These are phyloP conservation scores for Tiliacea citrago DNA, from an alignment of 2,888 invertebrate genomes.

Conservation along the genomic window DNA sequence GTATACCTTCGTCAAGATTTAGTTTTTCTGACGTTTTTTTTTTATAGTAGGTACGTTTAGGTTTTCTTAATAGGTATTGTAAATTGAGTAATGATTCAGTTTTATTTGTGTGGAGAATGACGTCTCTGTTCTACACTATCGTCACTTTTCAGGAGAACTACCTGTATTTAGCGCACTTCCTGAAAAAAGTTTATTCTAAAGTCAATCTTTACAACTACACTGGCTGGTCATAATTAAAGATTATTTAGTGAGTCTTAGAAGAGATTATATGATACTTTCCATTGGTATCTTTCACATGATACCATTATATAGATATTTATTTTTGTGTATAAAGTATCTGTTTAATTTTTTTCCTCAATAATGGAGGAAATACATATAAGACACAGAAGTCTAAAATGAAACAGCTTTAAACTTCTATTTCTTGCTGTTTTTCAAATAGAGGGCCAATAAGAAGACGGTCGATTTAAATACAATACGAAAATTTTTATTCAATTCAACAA, in stretches of 20 bases:
- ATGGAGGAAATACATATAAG: neutral
- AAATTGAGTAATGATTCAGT: neutral
- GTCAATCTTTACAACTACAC: too few relatives aligned
- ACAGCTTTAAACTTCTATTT: too few relatives aligned
- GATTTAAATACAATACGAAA: too few relatives aligned
- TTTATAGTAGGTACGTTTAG: neutral
- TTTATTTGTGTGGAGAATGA: neutral
- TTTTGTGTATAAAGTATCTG: neutral
- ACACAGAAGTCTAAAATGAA: too few relatives aligned
- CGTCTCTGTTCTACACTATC: neutral
- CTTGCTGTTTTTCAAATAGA: too few relatives aligned
- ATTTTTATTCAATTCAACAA: too few relatives aligned
- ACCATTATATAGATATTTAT: neutral
- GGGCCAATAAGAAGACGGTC: too few relatives aligned
- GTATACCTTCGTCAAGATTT: neutral
- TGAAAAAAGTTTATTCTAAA: neutral
- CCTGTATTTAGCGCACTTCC: too few relatives aligned
- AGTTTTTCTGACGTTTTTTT: neutral
- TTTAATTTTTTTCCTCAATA: neutral
- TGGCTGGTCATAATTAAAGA: neutral
- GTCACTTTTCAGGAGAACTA: neutral
- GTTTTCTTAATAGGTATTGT: neutral
- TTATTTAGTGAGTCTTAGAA: neutral
- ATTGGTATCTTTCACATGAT: neutral
- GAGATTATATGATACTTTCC: neutral